Evolutionary conservation across 2,888 invertebrate genomes (phyloP).

Genomic region (Masnerella sp.): DNA sequence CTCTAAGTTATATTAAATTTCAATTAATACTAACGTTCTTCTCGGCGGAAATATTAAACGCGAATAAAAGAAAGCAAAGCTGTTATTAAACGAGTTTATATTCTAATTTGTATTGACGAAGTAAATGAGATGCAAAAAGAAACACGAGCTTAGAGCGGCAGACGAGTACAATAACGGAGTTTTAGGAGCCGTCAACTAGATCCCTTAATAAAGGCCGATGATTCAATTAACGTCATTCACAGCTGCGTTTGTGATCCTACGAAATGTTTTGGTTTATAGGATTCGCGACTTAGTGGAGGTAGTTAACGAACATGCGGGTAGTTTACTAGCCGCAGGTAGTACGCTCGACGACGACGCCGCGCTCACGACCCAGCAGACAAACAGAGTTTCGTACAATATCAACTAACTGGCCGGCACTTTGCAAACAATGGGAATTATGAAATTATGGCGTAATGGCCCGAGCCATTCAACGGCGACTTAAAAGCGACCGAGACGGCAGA

Average conservation of each 20-base stretch:
- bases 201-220: conserved; percentile 28
- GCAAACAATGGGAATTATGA: conserved; percentile 52
- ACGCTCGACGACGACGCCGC: conserved; percentile 27
- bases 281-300: conserved; percentile 44
- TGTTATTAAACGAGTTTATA: too few relatives aligned
- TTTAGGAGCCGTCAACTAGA: neutral
- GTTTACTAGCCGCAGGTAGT: conserved; percentile 48
- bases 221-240: conserved; percentile 52
- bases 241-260: conserved; percentile 31
- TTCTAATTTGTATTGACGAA: too few relatives aligned
- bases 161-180: neutral
- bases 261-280: conserved; percentile 55
- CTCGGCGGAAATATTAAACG: too few relatives aligned
- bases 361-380: conserved; percentile 31
- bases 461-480: neutral
- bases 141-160: neutral
- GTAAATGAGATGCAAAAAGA: conserved; percentile 1
- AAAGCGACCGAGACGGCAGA: conserved; percentile 1
- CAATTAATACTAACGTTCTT: too few relatives aligned
- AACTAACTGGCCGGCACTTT: conserved; percentile 40
- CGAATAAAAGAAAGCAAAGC: too few relatives aligned
- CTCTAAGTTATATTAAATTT: too few relatives aligned
- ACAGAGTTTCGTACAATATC: conserved; percentile 31
- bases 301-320: conserved; percentile 51
- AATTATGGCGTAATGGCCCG: conserved; percentile 25